These are phyloP conservation scores for Hydropsyche tenuis DNA, from an alignment of 1,140 invertebrate genomes.

Conservation along the genomic window DNA sequence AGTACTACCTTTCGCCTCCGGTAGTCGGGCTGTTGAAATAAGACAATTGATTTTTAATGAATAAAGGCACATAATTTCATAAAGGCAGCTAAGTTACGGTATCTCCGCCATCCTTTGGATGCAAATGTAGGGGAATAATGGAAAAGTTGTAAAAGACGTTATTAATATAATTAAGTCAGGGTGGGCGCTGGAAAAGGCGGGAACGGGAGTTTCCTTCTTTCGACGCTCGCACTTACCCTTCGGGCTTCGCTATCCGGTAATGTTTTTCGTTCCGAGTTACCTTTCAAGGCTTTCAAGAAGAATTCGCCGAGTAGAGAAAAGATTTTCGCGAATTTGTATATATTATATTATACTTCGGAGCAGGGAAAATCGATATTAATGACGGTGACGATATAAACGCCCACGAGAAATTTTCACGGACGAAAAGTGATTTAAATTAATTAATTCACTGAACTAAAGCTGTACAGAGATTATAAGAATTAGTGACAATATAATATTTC, in stretches of 20 bases:
- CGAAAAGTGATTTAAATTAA: not conserved
- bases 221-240: constrained; percentile 22
- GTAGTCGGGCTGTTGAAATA: constrained; percentile 26
- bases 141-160: constrained; percentile 38
- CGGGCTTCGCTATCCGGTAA: constrained; percentile 22
- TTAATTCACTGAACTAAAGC: not conserved
- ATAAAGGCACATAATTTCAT: constrained; percentile 44
- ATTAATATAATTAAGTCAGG: constrained; percentile 39
- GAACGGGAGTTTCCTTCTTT: not conserved
- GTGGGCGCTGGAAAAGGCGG: not conserved
- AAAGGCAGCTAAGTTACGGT: constrained; percentile 37
- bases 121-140: constrained; percentile 32
- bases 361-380: not conserved
- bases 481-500: too few species aligned
- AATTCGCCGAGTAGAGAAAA: not conserved
- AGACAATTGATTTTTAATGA: constrained; percentile 44
- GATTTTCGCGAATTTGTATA: constrained; percentile 1
- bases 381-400: not conserved
- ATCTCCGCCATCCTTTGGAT: constrained; percentile 13
- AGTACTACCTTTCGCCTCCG: not conserved
- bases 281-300: constrained; percentile 27
- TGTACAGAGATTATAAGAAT: too few species aligned
- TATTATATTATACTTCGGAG: not conserved
- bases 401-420: too few species aligned
- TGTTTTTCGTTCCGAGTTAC: constrained; percentile 29